Evolutionary conservation across 92 coral and sea anemone species (phyloP).

Genomic region (Porites lobata): DNA sequence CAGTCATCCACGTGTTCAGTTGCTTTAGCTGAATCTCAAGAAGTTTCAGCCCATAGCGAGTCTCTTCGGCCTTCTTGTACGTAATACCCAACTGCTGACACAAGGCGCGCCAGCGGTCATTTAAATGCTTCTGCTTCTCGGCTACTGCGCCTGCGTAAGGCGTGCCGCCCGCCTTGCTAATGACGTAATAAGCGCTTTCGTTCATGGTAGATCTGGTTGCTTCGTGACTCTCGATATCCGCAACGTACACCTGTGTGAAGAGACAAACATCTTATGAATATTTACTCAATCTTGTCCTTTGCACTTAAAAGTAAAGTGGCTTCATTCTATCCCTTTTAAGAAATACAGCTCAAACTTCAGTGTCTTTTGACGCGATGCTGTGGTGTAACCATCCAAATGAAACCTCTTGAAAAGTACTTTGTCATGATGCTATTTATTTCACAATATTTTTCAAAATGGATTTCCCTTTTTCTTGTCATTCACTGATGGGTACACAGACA

Average conservation of each 20-base stretch:
- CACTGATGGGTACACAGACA: no score
- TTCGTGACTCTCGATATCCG: conserved; percentile 96
- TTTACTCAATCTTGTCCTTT: no score
- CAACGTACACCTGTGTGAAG: conserved; percentile 84
- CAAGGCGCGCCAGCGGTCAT: conserved; percentile 97
- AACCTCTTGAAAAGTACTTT: no score
- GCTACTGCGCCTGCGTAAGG: conserved; percentile 86
- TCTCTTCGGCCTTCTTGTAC: conserved; percentile 98
- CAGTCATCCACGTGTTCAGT: conserved; percentile 94
- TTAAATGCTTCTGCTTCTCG: conserved; percentile 84
- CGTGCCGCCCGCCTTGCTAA: conserved; percentile 89
- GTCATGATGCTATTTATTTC: no score
- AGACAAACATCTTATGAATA: no score
- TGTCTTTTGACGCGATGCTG: no score
- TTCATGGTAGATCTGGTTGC: conserved; percentile 86
- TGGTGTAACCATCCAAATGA: no score
- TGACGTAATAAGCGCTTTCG: conserved; percentile 89
- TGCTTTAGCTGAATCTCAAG: conserved; percentile 93
- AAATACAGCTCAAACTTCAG: no score
- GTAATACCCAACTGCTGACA: conserved; percentile 98
- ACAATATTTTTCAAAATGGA: no score
- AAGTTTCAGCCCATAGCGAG: conserved; percentile 90
- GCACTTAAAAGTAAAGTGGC: no score
- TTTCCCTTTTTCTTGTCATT: no score
- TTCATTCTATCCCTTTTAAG: no score